These are phyloP conservation scores for Muraenolepis orangiensis DNA, from an alignment of 2,797 vertebrate species.

Conservation along the genomic window DNA sequence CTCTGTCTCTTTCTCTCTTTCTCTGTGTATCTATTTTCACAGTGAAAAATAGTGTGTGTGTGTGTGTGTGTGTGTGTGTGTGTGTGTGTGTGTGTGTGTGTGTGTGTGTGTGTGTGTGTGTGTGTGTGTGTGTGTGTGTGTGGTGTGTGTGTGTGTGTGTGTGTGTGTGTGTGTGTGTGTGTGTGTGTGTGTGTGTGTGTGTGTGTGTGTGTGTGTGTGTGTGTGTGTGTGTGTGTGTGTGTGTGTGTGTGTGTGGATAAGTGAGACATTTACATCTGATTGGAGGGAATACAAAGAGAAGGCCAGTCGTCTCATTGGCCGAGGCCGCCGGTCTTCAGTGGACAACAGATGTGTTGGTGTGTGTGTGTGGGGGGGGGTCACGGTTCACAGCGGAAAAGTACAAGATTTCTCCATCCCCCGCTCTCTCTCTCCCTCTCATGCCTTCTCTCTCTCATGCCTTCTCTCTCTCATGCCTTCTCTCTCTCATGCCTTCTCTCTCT, in stretches of 20 bases:
- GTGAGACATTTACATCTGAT: not conserved
- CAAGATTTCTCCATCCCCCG: constrained; percentile 62
- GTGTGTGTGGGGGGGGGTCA: constrained; percentile 13
- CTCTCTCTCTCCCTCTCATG: constrained; percentile 14
- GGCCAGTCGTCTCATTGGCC: no score
- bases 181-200: not conserved
- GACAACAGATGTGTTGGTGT: constrained; percentile 32
- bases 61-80: not conserved
- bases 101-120: not conserved
- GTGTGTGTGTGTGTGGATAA: not conserved
- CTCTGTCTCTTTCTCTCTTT: not conserved
- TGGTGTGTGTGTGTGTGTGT: not conserved
- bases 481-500: not conserved
- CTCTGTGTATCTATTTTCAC: no score
- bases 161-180: not conserved
- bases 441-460: not conserved
- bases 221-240: not conserved
- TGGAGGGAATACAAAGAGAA: not conserved
- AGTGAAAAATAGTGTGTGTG: no score
- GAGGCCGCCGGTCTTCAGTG: constrained; percentile 38
- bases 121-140: not conserved
- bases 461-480: not conserved
- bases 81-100: not conserved
- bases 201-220: not conserved
- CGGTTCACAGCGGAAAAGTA: constrained; percentile 65